Percentiles rank a stretch among this genome's conserved stretches.
Evolutionary conservation across 2,113 vertebrate genomes (phyloP).

Genomic region (Xiphophorus hellerii): DNA sequence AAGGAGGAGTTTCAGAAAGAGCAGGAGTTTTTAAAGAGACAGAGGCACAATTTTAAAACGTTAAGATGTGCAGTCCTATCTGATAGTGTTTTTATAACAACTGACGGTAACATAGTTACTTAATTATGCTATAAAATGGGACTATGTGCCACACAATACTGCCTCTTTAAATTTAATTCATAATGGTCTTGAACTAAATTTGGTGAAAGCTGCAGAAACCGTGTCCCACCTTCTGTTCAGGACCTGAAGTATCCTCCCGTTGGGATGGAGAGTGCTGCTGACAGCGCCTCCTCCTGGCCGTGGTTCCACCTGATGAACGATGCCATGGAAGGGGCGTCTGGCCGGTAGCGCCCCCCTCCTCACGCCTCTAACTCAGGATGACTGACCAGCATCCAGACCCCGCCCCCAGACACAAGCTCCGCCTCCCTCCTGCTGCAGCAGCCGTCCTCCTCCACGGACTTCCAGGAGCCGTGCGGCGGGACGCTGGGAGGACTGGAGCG

Average conservation of each 20-base stretch:
- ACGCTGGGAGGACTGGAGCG: conserved; percentile 56
- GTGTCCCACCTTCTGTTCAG: conserved; percentile 36
- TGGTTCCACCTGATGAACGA: conserved; percentile 83
- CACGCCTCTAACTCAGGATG: conserved; percentile 56
- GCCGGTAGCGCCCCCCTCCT: conserved; percentile 65
- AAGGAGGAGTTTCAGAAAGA: no score
- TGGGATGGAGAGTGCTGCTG: conserved; percentile 67
- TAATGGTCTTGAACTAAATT: no score
- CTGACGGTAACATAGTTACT: no score
- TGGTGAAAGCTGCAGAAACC: no score
- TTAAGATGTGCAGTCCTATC: no score
- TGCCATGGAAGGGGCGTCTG: conserved; percentile 78
- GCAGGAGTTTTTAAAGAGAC: no score
- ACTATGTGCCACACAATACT: no score
- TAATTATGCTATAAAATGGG: no score
- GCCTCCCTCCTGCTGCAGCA: conserved; percentile 7
- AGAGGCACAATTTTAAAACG: no score
- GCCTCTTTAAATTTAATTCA: no score
- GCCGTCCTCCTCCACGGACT: conserved; percentile 48
- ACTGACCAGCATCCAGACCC: conserved; percentile 38
- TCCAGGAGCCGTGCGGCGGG: conserved; percentile 34
- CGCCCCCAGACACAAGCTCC: conserved; percentile 38
- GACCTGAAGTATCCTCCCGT: conserved; percentile 79
- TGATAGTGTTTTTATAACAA: no score
- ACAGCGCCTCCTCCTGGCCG: conserved; percentile 77